A percentile compares a stretch with the other conserved stretches of the same genome.
phyloP scores from a whole-genome alignment of 2,888 invertebrate species.

The Tinea trinotella region DNA sequence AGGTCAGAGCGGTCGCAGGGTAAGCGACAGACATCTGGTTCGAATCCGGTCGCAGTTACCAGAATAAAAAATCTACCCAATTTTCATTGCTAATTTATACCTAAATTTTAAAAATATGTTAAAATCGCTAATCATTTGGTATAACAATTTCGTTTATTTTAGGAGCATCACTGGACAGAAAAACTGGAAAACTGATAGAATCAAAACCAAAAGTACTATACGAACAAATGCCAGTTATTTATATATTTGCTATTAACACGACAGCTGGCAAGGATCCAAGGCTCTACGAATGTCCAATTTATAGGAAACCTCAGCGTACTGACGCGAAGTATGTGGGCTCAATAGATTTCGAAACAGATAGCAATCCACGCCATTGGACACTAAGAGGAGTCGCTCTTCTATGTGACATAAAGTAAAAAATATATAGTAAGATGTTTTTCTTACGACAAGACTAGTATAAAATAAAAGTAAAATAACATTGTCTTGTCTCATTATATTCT shows the following conservation, averaged over 20 bases:
- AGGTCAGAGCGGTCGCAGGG: too few relatives aligned
- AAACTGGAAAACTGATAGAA: constrained; percentile 90
- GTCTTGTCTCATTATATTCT: too few relatives aligned
- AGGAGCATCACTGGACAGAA: constrained; percentile 89
- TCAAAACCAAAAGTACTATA: constrained; percentile 94
- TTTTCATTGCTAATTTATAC: too few relatives aligned
- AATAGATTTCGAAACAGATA: constrained; percentile 94
- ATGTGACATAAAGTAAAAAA: constrained; percentile 96
- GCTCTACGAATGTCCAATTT: constrained; percentile 96
- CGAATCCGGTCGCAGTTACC: too few relatives aligned
- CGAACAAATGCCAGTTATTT: constrained; percentile 97
- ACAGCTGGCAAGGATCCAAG: constrained; percentile 93
- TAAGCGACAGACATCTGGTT: too few relatives aligned
- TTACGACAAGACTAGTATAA: too few relatives aligned
- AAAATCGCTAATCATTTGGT: too few relatives aligned
- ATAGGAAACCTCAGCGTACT: constrained; percentile 94
- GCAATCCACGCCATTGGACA: constrained; percentile 95
- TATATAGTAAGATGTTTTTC: too few relatives aligned
- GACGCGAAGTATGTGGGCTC: constrained; percentile 96
- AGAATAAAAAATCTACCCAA: too few relatives aligned
- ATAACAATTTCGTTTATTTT: too few relatives aligned
- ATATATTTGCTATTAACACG: constrained; percentile 95
- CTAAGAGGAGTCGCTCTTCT: constrained; percentile 94
- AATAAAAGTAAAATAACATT: too few relatives aligned
- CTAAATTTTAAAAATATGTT: too few relatives aligned